Base-by-base conservation (phyloP, 2,797 vertebrate genomes). In the Alcedo quadribrachys region DNA sequence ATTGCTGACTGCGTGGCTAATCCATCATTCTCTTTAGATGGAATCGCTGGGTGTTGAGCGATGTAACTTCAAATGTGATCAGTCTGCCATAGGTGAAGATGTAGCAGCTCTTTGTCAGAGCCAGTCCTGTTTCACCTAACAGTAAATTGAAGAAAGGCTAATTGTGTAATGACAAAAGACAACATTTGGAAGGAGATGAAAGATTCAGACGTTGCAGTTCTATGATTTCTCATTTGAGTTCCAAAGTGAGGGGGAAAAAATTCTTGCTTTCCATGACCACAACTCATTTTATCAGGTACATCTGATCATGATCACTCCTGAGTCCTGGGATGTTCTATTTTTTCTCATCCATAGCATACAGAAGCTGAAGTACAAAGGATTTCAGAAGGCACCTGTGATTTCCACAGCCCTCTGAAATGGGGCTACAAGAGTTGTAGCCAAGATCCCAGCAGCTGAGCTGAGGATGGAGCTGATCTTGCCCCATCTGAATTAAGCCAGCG, bases 41-140 rank as follows among this genome's bases (percentile, higher is more conserved):
- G 91, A 95, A 74, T 88, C 94, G 81, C 62, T 42, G 80, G 55
- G 40, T 81, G 92, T 50, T 94, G 92, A 95, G 81, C 95, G 95
- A 96, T 94, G 33, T 33, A 79, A 90, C 93, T 92, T 91, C 85
- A 93, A 90, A 80, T 92, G 71, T 71, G 80, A 92, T 88, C 68
- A 27, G 48, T 82, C 86, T 93, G 93, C 86, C 53, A 33, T 85
- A 70, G 88, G 87, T 94, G 74, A 94, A 86, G 78, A 85, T 62
- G 77, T 80, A 81, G 92, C 67, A 75, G 73, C 81, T 91, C 76
- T 76, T 85, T 82, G 86, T 93, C 83, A 90, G 92, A 94, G 85
- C 43, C 68, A 58, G 83, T 92, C 82, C 70, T 80, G 75, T 95
- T 95, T 92, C 68, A 91, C 89, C 75, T 90, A 81, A 54, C 60